Conservation (phyloP, 2,113 vertebrate genomes). For the Mustela lutreola region DNA sequence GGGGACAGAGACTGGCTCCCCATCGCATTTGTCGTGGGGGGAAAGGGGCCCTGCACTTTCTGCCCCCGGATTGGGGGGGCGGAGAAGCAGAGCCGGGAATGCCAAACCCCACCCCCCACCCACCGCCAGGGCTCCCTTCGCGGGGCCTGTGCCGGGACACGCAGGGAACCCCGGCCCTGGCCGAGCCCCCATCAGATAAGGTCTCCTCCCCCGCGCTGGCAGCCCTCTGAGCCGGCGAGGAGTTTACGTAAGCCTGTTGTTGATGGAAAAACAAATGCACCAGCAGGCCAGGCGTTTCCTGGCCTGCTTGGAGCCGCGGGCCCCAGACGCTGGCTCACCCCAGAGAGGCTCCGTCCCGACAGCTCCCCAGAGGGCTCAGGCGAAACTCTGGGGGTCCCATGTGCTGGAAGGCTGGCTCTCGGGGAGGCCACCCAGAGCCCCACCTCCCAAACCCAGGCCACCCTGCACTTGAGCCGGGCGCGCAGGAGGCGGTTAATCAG, state of each 20-base stretch:
- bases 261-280: constrained; percentile 83
- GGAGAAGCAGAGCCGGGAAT: not conserved
- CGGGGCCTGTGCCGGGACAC: constrained; percentile 63
- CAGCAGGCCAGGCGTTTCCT: constrained; percentile 73
- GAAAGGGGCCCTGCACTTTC: not conserved
- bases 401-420: not conserved
- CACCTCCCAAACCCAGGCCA: constrained; percentile 24
- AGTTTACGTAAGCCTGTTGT: constrained; percentile 84
- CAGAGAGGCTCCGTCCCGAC: constrained; percentile 51
- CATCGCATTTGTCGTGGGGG: not conserved
- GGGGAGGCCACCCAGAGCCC: constrained; percentile 32
- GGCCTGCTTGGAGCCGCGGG: constrained; percentile 72
- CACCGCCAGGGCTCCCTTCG: not conserved
- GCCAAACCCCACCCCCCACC: not conserved
- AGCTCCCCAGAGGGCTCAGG: not conserved
- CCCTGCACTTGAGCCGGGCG: not conserved
- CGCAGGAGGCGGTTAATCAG: not conserved
- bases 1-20: not conserved
- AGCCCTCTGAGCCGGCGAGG: constrained; percentile 65
- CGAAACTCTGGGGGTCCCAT: not conserved
- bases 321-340: constrained; percentile 71
- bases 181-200: constrained; percentile 78
- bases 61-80: not conserved
- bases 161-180: constrained; percentile 73
- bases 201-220: constrained; percentile 76